Conservation (phyloP, 2,113 vertebrate species). For the Ranitomeya imitator region DNA sequence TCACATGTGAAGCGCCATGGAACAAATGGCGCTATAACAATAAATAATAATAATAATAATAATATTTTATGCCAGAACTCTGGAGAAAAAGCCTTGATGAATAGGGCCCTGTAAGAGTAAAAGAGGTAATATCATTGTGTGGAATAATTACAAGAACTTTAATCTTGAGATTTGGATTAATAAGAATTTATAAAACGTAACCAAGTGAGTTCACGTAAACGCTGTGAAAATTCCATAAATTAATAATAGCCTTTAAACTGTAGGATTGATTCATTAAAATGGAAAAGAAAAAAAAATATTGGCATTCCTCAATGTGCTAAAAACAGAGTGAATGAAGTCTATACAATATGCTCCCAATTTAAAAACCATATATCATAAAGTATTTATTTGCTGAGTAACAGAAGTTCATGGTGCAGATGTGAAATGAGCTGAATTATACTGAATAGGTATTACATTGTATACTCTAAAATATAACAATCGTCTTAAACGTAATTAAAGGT, state of each 20-base stretch:
- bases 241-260: constrained; percentile 66
- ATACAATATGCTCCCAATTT: constrained; percentile 67
- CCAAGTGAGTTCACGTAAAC: constrained; percentile 66
- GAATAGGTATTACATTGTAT: constrained; percentile 55
- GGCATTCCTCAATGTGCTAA: constrained; percentile 67
- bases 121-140: background rate
- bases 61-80: no score
- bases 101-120: background rate
- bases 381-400: constrained; percentile 66
- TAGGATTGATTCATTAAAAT: constrained; percentile 69
- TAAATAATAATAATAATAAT: no score
- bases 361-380: constrained; percentile 69
- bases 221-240: constrained; percentile 67
- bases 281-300: constrained; percentile 67
- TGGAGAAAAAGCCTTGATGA: background rate
- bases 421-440: constrained; percentile 67
- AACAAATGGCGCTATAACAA: no score
- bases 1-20: no score
- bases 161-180: constrained; percentile 27
- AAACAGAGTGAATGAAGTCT: constrained; percentile 62
- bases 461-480: constrained; percentile 34
- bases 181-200: constrained; percentile 63
- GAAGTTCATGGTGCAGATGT: constrained; percentile 67
- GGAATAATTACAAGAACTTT: background rate
- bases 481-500: background rate